Evolutionary conservation across 2,888 invertebrate genomes (phyloP).

Genomic region (Ceramica pisi): DNA sequence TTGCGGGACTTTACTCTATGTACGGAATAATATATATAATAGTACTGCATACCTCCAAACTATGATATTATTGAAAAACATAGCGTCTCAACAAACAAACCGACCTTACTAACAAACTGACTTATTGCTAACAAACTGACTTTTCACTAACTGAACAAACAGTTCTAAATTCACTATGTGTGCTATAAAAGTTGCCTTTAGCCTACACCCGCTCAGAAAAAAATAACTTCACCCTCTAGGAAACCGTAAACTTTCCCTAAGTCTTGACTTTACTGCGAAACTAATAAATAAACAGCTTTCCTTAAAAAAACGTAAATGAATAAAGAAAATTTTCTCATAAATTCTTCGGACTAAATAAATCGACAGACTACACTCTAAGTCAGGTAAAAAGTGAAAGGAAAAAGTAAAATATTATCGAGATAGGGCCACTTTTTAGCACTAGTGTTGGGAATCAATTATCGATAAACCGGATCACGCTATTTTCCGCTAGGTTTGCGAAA

Average conservation of each 20-base stretch:
- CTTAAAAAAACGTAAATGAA: constrained; percentile 40
- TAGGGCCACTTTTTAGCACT: constrained; percentile 61
- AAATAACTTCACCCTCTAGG: not conserved
- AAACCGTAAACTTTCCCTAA: constrained; percentile 14
- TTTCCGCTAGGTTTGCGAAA: constrained; percentile 69
- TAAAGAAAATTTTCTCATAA: constrained; percentile 55
- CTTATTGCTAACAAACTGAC: not conserved
- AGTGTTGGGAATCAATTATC: constrained; percentile 69
- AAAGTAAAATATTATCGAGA: constrained; percentile 66
- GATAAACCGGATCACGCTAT: constrained; percentile 70
- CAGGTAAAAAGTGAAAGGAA: constrained; percentile 63
- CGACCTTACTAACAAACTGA: no score
- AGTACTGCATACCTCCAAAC: no score
- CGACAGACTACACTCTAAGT: constrained; percentile 52
- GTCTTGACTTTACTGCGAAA: constrained; percentile 27
- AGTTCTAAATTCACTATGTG: not conserved
- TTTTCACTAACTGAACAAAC: not conserved
- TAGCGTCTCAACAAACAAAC: no score
- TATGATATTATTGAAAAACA: no score
- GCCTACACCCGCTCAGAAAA: not conserved
- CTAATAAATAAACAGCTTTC: constrained; percentile 51
- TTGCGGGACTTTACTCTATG: no score
- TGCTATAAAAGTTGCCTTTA: not conserved
- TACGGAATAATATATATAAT: no score
- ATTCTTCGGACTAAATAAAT: constrained; percentile 60